Base-by-base conservation (phyloP, 2,888 invertebrate species). In the Cremastobaeus sp. region DNA sequence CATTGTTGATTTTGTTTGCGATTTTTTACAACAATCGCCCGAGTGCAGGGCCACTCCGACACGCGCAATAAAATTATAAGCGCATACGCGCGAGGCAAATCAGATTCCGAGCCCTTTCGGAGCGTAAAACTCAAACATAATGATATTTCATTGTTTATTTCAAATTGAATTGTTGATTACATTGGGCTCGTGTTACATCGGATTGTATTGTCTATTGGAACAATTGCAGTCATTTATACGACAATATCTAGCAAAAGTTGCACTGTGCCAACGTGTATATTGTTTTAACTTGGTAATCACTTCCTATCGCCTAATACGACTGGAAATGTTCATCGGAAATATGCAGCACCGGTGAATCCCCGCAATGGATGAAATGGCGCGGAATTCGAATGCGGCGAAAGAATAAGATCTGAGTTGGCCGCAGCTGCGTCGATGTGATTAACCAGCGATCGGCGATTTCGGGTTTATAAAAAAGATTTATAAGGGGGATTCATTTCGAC, bases 61-160 rank as follows among this genome's bases (percentile, higher is more conserved):
- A n/a, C 14, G 4, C 11, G 12, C n/a, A n/a, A 0, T 30, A 17
- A 32, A 48, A 48, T 48, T 48, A 48, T 48, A 32, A 32, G 20
- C 34, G 35, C 35, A 6, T 21, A 17, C 14, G 21, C 35, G 14
- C 35, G 14, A 21, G 21, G 34, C 20, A 50, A 50, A 50, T 34
- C 35, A 50, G 12, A 50, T 35, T n/a, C 1, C 35, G 9, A 50
- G 5, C 17, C 17, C 21, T 20, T 41, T 8, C 18, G 41, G 15
- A 41, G 41, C 20, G 41, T 41, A 55, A 54, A 55, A 55, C 30
- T 41, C 41, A 41, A 18, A 20, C 55, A 41, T 41, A 50, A 50
- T 50, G 35, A 34, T 50, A 35, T 50, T 50, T 50, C 50, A 35
- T 50, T 50, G 37, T 52, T 52, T 52, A 52, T 52, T 37, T 52